Conservation (phyloP, 2,113 vertebrate genomes). For the Buteo buteo region DNA sequence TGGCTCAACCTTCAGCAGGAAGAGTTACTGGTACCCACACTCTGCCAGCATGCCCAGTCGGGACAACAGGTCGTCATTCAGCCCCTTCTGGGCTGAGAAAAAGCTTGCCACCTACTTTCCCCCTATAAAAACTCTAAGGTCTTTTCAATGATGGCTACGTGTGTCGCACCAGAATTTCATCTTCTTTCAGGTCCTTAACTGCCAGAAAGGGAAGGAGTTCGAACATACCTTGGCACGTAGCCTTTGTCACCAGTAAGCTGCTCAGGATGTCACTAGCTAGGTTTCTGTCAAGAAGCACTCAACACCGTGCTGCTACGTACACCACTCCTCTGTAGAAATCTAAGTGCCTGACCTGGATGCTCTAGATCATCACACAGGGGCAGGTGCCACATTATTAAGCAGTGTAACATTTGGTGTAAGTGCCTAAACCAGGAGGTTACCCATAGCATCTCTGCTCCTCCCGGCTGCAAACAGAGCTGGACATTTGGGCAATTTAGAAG, state of each 20-base stretch:
- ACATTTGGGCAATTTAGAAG: background rate
- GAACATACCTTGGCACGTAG: background rate
- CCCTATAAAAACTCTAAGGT: background rate
- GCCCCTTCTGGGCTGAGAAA: background rate
- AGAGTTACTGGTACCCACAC: background rate
- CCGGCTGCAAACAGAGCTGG: background rate
- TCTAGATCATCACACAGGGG: background rate
- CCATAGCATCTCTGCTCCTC: background rate
- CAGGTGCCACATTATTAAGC: background rate
- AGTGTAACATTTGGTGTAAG: rapidly evolving
- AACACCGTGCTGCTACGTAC: rapidly evolving
- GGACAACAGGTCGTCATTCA: background rate
- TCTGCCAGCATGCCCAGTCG: rapidly evolving
- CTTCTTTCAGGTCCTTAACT: background rate
- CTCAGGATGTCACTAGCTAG: background rate
- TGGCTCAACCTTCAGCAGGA: background rate
- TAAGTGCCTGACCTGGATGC: background rate
- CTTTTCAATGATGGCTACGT: background rate
- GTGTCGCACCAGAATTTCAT: background rate
- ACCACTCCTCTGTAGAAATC: background rate
- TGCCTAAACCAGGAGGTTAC: background rate
- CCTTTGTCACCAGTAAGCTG: background rate
- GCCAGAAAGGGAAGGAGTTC: background rate
- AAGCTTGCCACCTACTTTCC: background rate
- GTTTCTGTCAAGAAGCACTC: background rate